Percentiles rank a stretch among this genome's conserved stretches.
phyloP scores from a whole-genome alignment of 2,888 invertebrate genomes.

The Drosophila paramelanica region DNA sequence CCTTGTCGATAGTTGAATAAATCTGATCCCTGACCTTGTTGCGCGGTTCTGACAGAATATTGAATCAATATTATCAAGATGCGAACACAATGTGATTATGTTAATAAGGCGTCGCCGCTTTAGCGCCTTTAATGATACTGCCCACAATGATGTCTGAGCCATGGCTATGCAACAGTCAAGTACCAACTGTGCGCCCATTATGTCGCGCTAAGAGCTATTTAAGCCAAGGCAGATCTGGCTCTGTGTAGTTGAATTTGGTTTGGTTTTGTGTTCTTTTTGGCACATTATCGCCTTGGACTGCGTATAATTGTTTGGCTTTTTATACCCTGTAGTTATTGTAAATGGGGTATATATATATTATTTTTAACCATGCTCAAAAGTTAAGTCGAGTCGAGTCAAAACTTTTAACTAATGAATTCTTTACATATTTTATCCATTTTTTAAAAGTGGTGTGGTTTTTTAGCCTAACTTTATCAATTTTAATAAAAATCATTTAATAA shows the following conservation, averaged over 20 bases:
- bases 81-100: constrained; percentile 43
- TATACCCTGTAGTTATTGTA: background rate
- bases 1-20: constrained; percentile 1
- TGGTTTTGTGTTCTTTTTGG: background rate
- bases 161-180: constrained; percentile 17
- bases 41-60: background rate
- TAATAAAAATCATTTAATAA: too few species aligned
- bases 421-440: too few species aligned
- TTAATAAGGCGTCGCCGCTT: constrained; percentile 32
- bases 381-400: too few species aligned
- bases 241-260: constrained; percentile 1
- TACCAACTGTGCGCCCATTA: constrained; percentile 5
- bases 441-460: too few species aligned
- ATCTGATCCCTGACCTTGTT: constrained; percentile 16
- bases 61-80: constrained; percentile 29
- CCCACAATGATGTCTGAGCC: constrained; percentile 14
- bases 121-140: constrained; percentile 16
- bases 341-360: background rate
- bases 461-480: too few species aligned
- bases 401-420: too few species aligned
- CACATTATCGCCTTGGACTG: constrained; percentile 21
- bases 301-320: constrained; percentile 42
- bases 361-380: too few species aligned
- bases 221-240: constrained; percentile 5
- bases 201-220: constrained; percentile 17